Evolutionary conservation across 2,797 vertebrate species (phyloP), one percentile per base, ranked within the genome.

Genomic region (Chloroceryle inda): DNA sequence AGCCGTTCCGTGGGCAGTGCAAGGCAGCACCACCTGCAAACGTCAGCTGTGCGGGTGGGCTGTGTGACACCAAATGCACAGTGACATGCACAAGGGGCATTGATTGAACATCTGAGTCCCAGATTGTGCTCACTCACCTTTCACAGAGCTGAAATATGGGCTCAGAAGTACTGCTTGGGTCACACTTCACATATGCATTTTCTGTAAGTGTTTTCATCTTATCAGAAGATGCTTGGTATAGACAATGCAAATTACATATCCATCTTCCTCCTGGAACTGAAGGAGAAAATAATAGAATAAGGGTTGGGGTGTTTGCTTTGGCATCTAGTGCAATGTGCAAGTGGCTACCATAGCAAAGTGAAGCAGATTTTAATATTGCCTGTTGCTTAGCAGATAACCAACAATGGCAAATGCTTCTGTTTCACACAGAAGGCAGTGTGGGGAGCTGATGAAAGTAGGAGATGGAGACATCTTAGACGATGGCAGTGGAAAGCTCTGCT

Each of bases 291-390:
- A 81, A 56, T 11, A 84, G 67, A 93, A 63, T 52, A 31, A 79
- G 24, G 52, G 47, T 61, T 3, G 29, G 44, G 29, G 53, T 52
- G 58, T 74, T 71, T 85, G 66, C 67, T 93, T 87, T 71, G 83
- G 56, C 67, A 86, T 88, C 37, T 35, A 64, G 77, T 2, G 3
- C 40, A 35, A 78, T 56, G 33, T 77, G 6, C 83, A 85, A 96
- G 89, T 68, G 85, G 74, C 83, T 97, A 67, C 85, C 74, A 82
- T 73, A 90, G 93, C 81, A 90, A 74, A 71, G 29, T 9, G 63
- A 85, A 61, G 10, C 52, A 83, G 37, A 84, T 71, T 86, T 88
- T 76, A 90, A 24, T 64, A 71, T 62, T 82, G 78, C 50, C 27
- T 42, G 10, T 29, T 40, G 63, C 53, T 92, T 71, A 84, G 56